Percentiles rank a stretch among this genome's conserved stretches.
phyloP scores from a whole-genome alignment of 2,888 invertebrate species.

The Hipparchia semele region DNA sequence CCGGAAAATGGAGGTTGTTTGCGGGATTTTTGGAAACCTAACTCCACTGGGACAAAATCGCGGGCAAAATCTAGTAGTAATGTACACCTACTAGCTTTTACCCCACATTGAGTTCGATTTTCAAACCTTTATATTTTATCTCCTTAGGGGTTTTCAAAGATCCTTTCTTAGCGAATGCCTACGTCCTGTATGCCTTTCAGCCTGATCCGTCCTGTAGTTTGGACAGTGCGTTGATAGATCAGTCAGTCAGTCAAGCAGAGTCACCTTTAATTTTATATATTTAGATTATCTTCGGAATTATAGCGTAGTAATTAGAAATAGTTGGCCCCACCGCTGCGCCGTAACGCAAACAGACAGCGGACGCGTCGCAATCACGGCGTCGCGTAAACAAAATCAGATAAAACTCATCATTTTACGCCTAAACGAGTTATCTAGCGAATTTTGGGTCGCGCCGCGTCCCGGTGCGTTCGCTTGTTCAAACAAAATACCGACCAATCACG shows the following conservation, averaged over 20 bases:
- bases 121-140: no score
- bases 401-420: conserved; percentile 74
- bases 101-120: no score
- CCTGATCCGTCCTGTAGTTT: no score
- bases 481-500: conserved; percentile 80
- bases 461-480: conserved; percentile 74
- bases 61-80: conserved; percentile 40
- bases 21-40: no score
- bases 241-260: no score
- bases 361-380: conserved; percentile 56
- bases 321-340: conserved; percentile 41
- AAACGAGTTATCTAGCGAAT: conserved; percentile 74
- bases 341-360: conserved; percentile 46
- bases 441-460: conserved; percentile 58
- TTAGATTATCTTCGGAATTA: conserved; percentile 45
- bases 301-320: conserved; percentile 50
- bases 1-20: no score
- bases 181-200: no score
- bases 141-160: no score
- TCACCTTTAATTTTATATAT: no score
- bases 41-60: no score
- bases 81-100: conserved; percentile 21
- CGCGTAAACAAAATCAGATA: conserved; percentile 64
- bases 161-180: no score
- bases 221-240: no score